Base-by-base conservation (phyloP, 2,888 invertebrate species). In the Tricholauxania praeusta region DNA sequence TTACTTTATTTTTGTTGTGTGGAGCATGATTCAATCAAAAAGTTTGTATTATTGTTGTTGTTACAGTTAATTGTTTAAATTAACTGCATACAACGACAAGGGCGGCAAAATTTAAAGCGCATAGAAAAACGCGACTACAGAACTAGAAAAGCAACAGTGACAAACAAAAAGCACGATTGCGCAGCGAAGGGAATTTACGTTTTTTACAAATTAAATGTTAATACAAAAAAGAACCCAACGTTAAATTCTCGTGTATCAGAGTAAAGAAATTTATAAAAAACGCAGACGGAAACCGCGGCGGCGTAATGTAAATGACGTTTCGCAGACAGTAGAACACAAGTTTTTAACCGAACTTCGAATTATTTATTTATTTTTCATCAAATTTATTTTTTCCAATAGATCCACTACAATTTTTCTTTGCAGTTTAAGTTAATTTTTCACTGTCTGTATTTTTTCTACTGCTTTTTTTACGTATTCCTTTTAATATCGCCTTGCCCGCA, bases 61-160 rank as follows among this genome's bases (percentile, higher is more conserved):
- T 49, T 62, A 19, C 15, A 51, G 64, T 52, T 64, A 64, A 64
- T 64, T 64, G 64, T 64, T 64, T 64, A 51, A 64, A 64, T 64
- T 64, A 51, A 64, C 64, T 51, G 12, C 51, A 51, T 51, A 64
- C 49, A 64, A 48, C 64, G 14, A 48, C 39, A 39, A 64, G 51
- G 51, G 64, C 64, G 64, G 64, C 64, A 22, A 64, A 64, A 48
- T 15, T 64, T 15, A 64, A 64, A 64, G 51, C 12, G 59, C n/a
- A 39, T 3, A 55, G n/a, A 22, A 55, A 55, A 17, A 55, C 28
- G 59, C 59, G 28, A 19, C 59, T 6, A 39, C 28, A 12, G 19
- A 59, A 59, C 7, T 14, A 59, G 22, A 19, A 59, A 22, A 22
- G 4, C 28, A 28, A 28, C 28, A 28, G 3, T 3, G 22, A 22